phyloP scores from a whole-genome alignment of 2,888 invertebrate species.

The Spicauda simplicius region DNA sequence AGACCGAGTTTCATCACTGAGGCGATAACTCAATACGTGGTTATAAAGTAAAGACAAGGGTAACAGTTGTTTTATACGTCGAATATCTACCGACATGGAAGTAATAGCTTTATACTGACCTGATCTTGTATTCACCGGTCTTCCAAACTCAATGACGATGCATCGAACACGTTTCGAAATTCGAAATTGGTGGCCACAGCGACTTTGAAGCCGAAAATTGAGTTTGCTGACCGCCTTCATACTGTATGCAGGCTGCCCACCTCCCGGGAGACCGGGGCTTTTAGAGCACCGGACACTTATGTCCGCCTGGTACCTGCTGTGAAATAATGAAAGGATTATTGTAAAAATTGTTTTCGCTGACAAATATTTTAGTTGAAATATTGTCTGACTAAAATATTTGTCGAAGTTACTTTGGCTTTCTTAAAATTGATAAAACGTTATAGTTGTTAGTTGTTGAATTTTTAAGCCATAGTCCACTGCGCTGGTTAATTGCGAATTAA shows the following conservation, averaged over 20 bases:
- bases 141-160: conserved; percentile 39
- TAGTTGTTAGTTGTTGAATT: too few relatives aligned
- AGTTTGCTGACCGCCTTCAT: conserved; percentile 80
- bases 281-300: conserved; percentile 47
- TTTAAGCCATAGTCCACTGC: too few relatives aligned
- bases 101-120: background rate
- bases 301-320: conserved; percentile 49
- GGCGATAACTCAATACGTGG: too few relatives aligned
- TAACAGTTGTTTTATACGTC: too few relatives aligned
- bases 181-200: conserved; percentile 54
- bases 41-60: too few relatives aligned
- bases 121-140: conserved; percentile 35
- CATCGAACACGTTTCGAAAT: conserved; percentile 45
- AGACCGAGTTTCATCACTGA: too few relatives aligned
- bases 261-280: conserved; percentile 45
- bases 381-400: background rate
- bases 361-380: background rate
- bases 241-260: conserved; percentile 69
- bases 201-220: conserved; percentile 82
- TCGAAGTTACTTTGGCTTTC: too few relatives aligned
- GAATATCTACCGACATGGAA: too few relatives aligned
- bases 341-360: conserved; percentile 16
- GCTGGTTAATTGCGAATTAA: too few relatives aligned
- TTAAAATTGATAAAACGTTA: too few relatives aligned
- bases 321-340: conserved; percentile 29